Percentiles rank a stretch among this genome's conserved stretches.
Evolutionary conservation across 2,113 vertebrate genomes (phyloP).

Genomic region (Motacilla tschutschensis): DNA sequence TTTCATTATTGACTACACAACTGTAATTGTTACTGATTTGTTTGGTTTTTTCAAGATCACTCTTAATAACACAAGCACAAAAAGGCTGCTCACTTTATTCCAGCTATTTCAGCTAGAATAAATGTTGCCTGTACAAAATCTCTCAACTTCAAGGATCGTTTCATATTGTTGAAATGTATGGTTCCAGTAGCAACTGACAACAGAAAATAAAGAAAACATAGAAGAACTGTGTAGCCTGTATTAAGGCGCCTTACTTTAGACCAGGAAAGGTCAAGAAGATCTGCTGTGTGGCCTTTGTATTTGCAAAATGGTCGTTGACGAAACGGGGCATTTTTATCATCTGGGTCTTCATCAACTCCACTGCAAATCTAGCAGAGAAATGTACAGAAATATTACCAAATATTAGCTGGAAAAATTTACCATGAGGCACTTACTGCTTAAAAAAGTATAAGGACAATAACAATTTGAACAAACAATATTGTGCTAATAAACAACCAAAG

Average conservation of each 20-base stretch:
- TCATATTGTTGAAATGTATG: background rate
- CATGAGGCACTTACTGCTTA: background rate
- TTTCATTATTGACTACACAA: background rate
- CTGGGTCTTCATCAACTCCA: slow-evolving; percentile 88
- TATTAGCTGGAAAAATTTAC: background rate
- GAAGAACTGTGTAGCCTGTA: background rate
- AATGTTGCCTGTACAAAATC: background rate
- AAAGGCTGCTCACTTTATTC: background rate
- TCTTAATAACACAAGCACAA: background rate
- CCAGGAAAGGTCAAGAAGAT: slow-evolving; percentile 97
- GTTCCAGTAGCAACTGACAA: background rate
- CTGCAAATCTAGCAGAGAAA: slow-evolving; percentile 75
- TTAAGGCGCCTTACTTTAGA: slow-evolving; percentile 85
- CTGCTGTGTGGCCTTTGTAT: slow-evolving; percentile 97
- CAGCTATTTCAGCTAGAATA: background rate
- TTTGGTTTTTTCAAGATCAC: background rate
- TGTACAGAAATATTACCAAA: background rate
- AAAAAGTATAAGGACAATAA: background rate
- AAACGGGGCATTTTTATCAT: slow-evolving; percentile 93
- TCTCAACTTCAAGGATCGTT: background rate
- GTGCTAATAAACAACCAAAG: background rate
- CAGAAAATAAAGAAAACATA: background rate
- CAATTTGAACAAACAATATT: background rate
- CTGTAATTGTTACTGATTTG: background rate
- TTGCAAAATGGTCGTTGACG: slow-evolving; percentile 95